Percentiles rank a stretch among this genome's conserved stretches.
Conservation (phyloP, 2,797 vertebrate species). For the Silurus aristotelis region DNA sequence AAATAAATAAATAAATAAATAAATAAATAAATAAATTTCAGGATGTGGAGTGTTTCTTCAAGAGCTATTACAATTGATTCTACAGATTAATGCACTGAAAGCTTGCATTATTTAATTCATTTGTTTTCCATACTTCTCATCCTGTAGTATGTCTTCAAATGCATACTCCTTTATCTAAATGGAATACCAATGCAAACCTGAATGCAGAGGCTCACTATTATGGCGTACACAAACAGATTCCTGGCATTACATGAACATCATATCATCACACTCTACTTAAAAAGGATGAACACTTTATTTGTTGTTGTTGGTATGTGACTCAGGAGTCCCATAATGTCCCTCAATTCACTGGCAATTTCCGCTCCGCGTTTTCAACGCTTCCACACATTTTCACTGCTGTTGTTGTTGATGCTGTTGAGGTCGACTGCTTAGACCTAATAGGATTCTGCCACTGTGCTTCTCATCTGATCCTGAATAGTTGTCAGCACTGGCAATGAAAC, state of each 20-base stretch:
- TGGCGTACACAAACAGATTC: not conserved
- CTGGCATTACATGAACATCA: not conserved
- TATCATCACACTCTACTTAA: no score
- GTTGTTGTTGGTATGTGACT: not conserved
- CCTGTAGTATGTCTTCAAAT: not conserved
- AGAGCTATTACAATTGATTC: not conserved
- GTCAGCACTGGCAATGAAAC: constrained; percentile 68
- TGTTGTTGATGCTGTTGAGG: not conserved
- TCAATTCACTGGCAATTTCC: not conserved
- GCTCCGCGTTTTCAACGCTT: not conserved
- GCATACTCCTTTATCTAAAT: not conserved
- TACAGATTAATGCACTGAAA: not conserved
- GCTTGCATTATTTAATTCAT: not conserved
- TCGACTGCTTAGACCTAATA: constrained; percentile 45
- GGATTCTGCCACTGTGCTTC: not conserved
- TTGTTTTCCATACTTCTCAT: not conserved
- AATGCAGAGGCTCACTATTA: not conserved
- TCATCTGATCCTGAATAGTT: constrained; percentile 55
- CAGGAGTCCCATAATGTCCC: not conserved
- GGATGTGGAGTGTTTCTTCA: not conserved
- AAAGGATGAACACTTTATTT: not conserved
- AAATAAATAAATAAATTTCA: no score
- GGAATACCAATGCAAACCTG: not conserved
- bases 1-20: no score
- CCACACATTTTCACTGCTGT: not conserved